A percentile compares a stretch with the other conserved stretches of the same genome.
These are phyloP conservation scores for Dendroctonus ponderosae DNA, from an alignment of 1,140 invertebrate species.

Conservation along the genomic window DNA sequence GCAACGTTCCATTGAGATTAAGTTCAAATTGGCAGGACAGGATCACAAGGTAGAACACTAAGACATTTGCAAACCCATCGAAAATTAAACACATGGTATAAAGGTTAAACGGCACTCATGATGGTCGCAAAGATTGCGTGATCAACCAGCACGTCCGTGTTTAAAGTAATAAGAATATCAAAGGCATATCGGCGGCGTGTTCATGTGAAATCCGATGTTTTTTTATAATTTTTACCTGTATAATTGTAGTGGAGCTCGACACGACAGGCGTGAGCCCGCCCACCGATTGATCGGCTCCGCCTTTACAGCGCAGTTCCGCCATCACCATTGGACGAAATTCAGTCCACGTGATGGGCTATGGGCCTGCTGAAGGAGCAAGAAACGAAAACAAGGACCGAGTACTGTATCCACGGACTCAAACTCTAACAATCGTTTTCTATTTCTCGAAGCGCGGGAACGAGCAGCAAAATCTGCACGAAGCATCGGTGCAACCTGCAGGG, in stretches of 20 bases:
- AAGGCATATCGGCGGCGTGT: conserved; percentile 34
- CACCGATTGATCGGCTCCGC: conserved; percentile 38
- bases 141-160: conserved; percentile 30
- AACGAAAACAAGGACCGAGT: conserved; percentile 52
- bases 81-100: conserved; percentile 11
- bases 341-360: conserved; percentile 50
- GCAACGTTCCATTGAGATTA: too few species aligned
- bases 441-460: conserved; percentile 41
- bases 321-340: conserved; percentile 41
- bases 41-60: too few species aligned
- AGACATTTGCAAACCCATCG: too few species aligned
- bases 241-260: conserved; percentile 47
- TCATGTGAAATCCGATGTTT: conserved; percentile 42
- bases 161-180: conserved; percentile 38
- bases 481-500: conserved; percentile 16
- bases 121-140: conserved; percentile 29
- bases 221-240: conserved; percentile 48
- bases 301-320: conserved; percentile 30
- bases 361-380: conserved; percentile 51
- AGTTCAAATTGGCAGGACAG: too few species aligned
- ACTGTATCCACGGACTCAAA: conserved; percentile 50
- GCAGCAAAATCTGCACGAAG: conserved; percentile 12
- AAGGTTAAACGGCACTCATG: conserved; percentile 27
- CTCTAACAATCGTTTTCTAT: conserved; percentile 50
- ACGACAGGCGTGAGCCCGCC: conserved; percentile 47